phyloP scores from a whole-genome alignment of 2,888 invertebrate genomes.

The Dryadula phaetusa region DNA sequence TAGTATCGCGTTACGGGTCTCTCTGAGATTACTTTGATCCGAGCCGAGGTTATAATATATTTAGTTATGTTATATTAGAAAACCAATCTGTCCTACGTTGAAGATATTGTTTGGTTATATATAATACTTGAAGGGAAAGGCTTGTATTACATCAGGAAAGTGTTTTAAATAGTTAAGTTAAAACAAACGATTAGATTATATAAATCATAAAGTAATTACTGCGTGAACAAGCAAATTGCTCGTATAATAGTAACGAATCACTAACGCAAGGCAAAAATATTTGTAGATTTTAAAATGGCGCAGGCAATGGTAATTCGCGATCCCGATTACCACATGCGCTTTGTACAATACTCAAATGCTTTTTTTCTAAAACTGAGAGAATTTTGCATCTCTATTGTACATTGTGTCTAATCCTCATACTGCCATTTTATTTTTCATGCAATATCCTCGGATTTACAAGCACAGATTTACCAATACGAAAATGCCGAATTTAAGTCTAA shows the following conservation, averaged over 20 bases:
- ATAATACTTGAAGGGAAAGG: too few species aligned
- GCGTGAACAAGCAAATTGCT: too few species aligned
- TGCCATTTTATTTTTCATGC: constrained; percentile 8
- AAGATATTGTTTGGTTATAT: neutral
- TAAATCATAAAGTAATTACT: too few species aligned
- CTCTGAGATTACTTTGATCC: neutral
- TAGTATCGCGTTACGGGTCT: neutral
- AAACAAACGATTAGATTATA: too few species aligned
- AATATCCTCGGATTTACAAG: neutral
- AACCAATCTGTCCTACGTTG: neutral
- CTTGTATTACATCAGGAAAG: too few species aligned
- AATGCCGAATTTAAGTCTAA: neutral
- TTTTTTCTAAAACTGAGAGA: neutral
- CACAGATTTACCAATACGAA: neutral
- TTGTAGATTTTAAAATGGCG: neutral
- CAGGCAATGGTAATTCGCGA: neutral
- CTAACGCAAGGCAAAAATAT: neutral
- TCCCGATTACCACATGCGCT: constrained; percentile 7
- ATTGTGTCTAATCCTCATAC: neutral
- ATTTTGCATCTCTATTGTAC: constrained; percentile 3
- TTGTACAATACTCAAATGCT: constrained; percentile 5
- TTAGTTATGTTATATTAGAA: neutral
- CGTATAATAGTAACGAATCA: neutral
- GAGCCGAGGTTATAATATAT: neutral
- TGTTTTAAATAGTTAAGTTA: too few species aligned